Base-by-base conservation (phyloP, 2,797 vertebrate species). In the Rallus crepitans region DNA sequence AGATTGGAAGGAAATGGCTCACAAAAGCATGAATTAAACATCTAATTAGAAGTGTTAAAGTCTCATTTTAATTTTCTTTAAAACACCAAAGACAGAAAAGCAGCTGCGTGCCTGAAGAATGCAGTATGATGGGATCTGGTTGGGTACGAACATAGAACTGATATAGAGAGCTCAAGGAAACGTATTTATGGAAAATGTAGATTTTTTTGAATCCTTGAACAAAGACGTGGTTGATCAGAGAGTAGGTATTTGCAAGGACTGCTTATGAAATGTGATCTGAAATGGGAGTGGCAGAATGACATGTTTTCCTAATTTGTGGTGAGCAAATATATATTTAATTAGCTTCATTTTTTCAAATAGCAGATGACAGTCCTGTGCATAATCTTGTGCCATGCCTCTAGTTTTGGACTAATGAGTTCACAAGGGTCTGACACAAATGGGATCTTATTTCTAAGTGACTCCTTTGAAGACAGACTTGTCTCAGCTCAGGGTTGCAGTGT, bases 11-110 rank as follows among this genome's bases (percentile, higher is more conserved):
- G 95, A 95, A 97, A 94, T 90, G 93, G 84, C 86, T 97, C 93
- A 95, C 84, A 97, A 88, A 89, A 94, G 48, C 88, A 96, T 96
- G 95, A 97, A 97, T 96, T 97, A 97, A 96, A 94, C 87, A 97
- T 96, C 93, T 96, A 97, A 98, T 97, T 97, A 95, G 78, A 96
- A 97, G 94, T 97, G 94, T 95, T 96, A 96, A 96, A 94, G 73
- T 94, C 88, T 97, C 91, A 96, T 97, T 97, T 96, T 80, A 77
- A 89, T 96, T 97, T 95, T 90, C 87, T 97, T 97, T 95, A 59
- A 95, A 97, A 92, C 52, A 82, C 64, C 47, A 79, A 95, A 97
- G 92, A 73, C 91, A 47, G 92, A 95, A 89, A 93, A 91, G 83
- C 83, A 96, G 92, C 94, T 96, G 96, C 5, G 5, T 78, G 89